These are phyloP conservation scores for Irena cyanogastra DNA, from an alignment of 2,113 vertebrate species.

Conservation along the genomic window DNA sequence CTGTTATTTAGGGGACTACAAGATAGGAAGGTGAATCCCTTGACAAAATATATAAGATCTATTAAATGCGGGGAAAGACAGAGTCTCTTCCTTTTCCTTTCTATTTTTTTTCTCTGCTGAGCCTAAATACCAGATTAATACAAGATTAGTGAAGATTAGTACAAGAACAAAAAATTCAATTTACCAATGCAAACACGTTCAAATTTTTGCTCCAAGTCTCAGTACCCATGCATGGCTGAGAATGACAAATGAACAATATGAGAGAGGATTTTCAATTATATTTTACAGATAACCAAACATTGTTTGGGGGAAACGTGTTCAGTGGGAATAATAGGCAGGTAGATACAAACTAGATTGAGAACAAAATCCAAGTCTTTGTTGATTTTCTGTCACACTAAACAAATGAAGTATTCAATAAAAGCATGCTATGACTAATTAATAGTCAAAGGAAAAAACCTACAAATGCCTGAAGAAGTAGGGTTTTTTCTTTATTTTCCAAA, in stretches of 20 bases:
- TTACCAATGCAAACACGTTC: accelerated
- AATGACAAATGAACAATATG: not conserved
- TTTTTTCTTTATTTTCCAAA: not conserved
- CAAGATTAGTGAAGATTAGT: not conserved
- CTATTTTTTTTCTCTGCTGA: not conserved
- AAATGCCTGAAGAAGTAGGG: not conserved
- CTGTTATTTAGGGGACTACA: not conserved
- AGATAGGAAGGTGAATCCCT: not conserved
- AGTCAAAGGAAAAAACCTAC: not conserved
- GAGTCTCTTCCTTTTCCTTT: not conserved
- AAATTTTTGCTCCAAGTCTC: not conserved
- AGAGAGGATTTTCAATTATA: not conserved
- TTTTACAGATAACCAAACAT: not conserved
- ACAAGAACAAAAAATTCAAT: not conserved
- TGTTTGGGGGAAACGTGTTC: not conserved
- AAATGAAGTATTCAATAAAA: not conserved
- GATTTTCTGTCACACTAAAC: conserved; percentile 1
- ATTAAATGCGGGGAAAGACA: accelerated
- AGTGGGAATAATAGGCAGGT: not conserved
- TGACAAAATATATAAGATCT: not conserved
- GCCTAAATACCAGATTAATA: not conserved
- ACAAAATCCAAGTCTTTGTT: not conserved
- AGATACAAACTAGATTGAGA: not conserved
- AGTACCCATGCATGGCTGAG: not conserved
- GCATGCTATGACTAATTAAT: not conserved